Evolutionary conservation across 1,140 invertebrate species (phyloP).

Genomic region (Zaprionus gabonicus): DNA sequence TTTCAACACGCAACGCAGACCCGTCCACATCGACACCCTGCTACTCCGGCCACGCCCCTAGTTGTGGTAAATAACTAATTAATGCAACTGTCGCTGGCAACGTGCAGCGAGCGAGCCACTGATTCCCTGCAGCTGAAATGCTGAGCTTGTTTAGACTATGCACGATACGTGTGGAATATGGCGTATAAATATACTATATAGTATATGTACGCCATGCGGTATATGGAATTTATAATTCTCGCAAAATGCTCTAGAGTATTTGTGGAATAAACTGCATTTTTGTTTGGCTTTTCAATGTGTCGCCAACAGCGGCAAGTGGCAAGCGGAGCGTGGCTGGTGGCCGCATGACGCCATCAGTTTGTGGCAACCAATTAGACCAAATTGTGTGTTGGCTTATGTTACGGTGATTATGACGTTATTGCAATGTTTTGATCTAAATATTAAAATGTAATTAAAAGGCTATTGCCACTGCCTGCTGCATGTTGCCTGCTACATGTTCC

Average conservation of each 20-base stretch:
- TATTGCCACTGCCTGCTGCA: conserved; percentile 13
- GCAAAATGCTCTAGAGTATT: conserved; percentile 54
- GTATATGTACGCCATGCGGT: not conserved
- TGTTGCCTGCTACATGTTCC: not conserved
- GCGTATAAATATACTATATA: not conserved
- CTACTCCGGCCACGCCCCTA: conserved; percentile 2
- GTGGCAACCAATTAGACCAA: conserved; percentile 67
- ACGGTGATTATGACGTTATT: conserved; percentile 39
- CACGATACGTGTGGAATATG: not conserved
- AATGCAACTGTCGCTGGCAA: conserved; percentile 58
- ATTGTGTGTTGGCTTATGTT: conserved; percentile 37
- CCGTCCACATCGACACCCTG: not conserved
- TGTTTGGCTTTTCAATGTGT: conserved; percentile 45
- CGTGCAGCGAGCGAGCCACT: conserved; percentile 12
- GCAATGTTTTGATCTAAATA: conserved; percentile 54
- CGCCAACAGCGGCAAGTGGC: conserved; percentile 20
- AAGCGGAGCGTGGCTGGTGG: conserved; percentile 30
- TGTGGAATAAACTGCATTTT: conserved; percentile 62
- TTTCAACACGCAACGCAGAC: conserved; percentile 58
- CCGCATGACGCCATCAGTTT: conserved; percentile 42
- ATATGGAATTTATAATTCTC: conserved; percentile 46
- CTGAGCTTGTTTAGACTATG: conserved; percentile 1
- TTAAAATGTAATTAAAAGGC: conserved; percentile 72
- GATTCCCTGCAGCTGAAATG: conserved; percentile 50
- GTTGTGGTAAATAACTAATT: conserved; percentile 66